Conservation (phyloP, 2,113 vertebrate species). For the Eptesicus fuscus region DNA sequence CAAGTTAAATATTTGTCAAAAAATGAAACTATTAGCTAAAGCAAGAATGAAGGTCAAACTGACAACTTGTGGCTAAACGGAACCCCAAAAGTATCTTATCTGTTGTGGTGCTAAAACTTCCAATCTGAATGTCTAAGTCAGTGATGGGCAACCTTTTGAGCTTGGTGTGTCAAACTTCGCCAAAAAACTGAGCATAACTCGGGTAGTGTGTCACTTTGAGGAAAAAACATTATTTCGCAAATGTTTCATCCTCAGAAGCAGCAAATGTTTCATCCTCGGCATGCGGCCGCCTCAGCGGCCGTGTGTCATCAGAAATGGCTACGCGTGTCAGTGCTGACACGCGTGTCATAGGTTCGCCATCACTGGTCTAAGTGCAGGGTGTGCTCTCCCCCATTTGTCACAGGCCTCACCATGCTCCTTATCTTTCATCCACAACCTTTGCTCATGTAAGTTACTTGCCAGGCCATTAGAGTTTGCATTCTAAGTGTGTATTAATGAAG, state of each 20-base stretch:
- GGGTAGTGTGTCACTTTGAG: too few relatives aligned
- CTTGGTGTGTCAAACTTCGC: too few relatives aligned
- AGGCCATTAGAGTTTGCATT: neutral
- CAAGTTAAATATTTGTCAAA: slow-evolving; percentile 7
- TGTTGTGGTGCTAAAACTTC: neutral
- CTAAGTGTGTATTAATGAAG: neutral
- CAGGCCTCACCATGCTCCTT: neutral
- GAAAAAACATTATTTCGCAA: too few relatives aligned
- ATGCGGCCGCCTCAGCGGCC: too few relatives aligned
- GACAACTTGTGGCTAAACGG: neutral
- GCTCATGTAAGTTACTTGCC: neutral
- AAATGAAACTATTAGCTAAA: neutral
- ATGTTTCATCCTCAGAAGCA: too few relatives aligned
- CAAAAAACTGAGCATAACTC: too few relatives aligned
- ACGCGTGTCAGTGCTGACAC: too few relatives aligned
- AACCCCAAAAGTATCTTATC: neutral
- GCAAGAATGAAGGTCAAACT: neutral
- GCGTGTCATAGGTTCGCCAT: too few relatives aligned
- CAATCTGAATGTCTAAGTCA: neutral
- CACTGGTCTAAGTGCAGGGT: neutral
- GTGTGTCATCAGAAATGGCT: too few relatives aligned
- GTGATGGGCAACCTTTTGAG: too few relatives aligned
- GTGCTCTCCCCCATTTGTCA: neutral
- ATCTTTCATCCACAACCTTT: neutral
- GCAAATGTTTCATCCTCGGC: too few relatives aligned